Percentiles rank a stretch among this genome's conserved stretches.
Evolutionary conservation across 2,888 invertebrate species (phyloP).

Genomic region (Leptodirus hochenwartii): DNA sequence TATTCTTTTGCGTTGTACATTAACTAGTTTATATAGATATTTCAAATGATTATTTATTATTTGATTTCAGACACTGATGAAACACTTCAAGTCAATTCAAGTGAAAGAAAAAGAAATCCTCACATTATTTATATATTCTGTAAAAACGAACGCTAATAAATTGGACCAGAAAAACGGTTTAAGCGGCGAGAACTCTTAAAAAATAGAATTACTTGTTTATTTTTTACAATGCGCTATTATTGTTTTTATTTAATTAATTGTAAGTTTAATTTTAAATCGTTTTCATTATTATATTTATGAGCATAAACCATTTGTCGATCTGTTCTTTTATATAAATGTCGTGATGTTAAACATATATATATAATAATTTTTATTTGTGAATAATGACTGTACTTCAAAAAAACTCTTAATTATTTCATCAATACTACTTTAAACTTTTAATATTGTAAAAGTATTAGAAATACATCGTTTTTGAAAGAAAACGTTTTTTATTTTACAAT

Average conservation of each 20-base stretch:
- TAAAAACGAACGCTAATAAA: constrained; percentile 82
- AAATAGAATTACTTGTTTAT: too few relatives aligned
- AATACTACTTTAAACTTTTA: background rate
- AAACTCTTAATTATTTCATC: background rate
- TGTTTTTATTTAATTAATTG: too few relatives aligned
- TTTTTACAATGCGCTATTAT: too few relatives aligned
- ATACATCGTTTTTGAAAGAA: too few relatives aligned
- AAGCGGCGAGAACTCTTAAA: constrained; percentile 40
- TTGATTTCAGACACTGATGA: constrained; percentile 66
- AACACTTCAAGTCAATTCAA: constrained; percentile 89
- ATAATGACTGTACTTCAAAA: background rate
- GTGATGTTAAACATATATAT: too few relatives aligned
- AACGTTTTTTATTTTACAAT: too few relatives aligned
- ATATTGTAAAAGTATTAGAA: constrained; percentile 1
- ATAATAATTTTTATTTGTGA: background rate
- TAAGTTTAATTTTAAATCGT: too few relatives aligned
- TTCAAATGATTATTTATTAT: constrained; percentile 10
- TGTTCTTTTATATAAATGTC: too few relatives aligned
- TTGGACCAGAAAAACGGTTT: constrained; percentile 67
- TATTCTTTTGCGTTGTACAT: too few relatives aligned
- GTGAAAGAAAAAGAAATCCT: constrained; percentile 89
- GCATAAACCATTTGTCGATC: too few relatives aligned
- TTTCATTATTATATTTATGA: too few relatives aligned
- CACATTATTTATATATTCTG: constrained; percentile 90
- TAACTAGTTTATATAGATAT: too few relatives aligned